These are phyloP conservation scores for Sarcophaga subvicina DNA, from an alignment of 2,888 invertebrate genomes.

Conservation along the genomic window DNA sequence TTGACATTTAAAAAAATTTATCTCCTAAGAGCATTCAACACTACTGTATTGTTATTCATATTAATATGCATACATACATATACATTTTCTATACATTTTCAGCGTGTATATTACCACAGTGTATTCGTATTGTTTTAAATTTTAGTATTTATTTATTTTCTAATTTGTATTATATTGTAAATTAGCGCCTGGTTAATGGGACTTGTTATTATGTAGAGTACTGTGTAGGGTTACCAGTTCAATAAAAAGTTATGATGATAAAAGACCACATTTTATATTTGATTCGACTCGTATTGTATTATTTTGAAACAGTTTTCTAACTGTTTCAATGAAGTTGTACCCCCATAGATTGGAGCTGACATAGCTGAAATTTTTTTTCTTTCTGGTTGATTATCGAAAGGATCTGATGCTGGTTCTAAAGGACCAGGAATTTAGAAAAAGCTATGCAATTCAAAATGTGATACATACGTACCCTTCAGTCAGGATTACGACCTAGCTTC, in stretches of 20 bases:
- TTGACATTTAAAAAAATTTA: conserved; percentile 54
- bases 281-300: no score
- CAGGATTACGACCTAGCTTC: no score
- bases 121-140: conserved; percentile 30
- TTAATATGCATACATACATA: conserved; percentile 10
- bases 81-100: not conserved
- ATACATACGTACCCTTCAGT: no score
- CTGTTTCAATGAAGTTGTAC: no score
- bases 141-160: conserved; percentile 46
- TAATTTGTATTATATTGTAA: conserved; percentile 55
- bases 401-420: no score
- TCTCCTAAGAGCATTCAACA: conserved; percentile 48
- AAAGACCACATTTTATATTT: no score
- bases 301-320: no score
- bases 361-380: no score
- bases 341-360: no score
- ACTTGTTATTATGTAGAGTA: conserved; percentile 19
- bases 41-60: not conserved
- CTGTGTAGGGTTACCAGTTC: conserved; percentile 16
- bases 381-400: no score
- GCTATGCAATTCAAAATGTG: no score
- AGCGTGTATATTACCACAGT: not conserved
- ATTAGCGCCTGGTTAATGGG: conserved; percentile 55
- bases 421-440: no score
- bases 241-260: not conserved